A percentile compares a stretch with the other conserved stretches of the same genome.
phyloP scores from a whole-genome alignment of 2,888 invertebrate genomes.

The Andrena flavipes region DNA sequence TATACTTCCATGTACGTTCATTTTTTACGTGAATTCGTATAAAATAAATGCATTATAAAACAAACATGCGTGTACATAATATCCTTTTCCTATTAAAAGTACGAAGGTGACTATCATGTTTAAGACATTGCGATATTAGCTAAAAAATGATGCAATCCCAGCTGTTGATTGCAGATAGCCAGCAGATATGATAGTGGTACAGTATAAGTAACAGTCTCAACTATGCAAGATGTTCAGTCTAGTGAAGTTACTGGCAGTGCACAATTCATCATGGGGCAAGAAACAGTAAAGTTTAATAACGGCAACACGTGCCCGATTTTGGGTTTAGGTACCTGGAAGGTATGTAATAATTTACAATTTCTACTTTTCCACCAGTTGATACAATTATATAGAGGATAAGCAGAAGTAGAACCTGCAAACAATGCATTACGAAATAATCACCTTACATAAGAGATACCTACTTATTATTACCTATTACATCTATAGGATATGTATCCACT shows the following conservation, averaged over 20 bases:
- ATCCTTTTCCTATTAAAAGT: neutral
- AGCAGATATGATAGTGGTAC: neutral
- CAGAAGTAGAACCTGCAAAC: no score
- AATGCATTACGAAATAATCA: no score
- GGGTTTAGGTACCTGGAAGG: conserved; percentile 41
- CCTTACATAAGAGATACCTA: no score
- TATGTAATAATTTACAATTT: conserved; percentile 10
- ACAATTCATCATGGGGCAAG: neutral
- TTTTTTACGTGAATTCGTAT: conserved; percentile 33
- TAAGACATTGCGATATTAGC: neutral
- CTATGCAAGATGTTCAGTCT: no score
- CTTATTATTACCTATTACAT: neutral
- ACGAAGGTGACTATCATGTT: neutral
- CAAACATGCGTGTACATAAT: conserved; percentile 73
- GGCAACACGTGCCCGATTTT: conserved; percentile 18
- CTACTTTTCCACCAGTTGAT: neutral
- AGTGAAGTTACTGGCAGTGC: neutral
- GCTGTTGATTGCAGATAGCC: neutral
- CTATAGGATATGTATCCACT: neutral
- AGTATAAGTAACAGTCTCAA: no score
- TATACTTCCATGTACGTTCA: conserved; percentile 1
- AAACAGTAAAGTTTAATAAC: conserved; percentile 12
- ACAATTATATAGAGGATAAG: neutral
- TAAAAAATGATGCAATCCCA: neutral
- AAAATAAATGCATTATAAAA: conserved; percentile 37